Evolutionary conservation across 2,888 invertebrate genomes (phyloP).

Genomic region (Lasius platythorax): DNA sequence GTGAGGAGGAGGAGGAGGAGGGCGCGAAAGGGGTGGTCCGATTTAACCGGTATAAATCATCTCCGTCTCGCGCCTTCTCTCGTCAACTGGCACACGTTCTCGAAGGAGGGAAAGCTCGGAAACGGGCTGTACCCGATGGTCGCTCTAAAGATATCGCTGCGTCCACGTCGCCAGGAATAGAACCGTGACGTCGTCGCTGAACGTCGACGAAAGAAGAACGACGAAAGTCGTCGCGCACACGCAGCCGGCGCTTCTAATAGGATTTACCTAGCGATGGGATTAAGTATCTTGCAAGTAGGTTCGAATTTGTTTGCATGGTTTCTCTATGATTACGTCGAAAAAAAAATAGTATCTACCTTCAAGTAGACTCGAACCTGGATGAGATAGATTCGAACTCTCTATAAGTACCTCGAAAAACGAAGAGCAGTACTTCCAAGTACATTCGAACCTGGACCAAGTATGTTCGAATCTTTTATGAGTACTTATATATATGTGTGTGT

Average conservation of each 20-base stretch:
- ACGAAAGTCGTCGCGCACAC: constrained; percentile 54
- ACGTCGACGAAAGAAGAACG: constrained; percentile 69
- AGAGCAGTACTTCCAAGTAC: too few relatives aligned
- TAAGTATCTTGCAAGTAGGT: too few relatives aligned
- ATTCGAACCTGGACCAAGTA: too few relatives aligned
- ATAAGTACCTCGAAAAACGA: too few relatives aligned
- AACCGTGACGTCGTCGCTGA: constrained; percentile 80
- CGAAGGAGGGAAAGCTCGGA: constrained; percentile 72
- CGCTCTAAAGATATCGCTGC: constrained; percentile 84
- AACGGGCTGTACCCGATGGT: constrained; percentile 78
- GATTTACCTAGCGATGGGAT: constrained; percentile 15
- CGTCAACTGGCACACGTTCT: constrained; percentile 58
- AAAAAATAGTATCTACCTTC: too few relatives aligned
- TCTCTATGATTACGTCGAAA: too few relatives aligned
- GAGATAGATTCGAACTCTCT: too few relatives aligned
- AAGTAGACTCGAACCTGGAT: too few relatives aligned
- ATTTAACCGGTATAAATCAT: constrained; percentile 55
- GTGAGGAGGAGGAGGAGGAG: not conserved
- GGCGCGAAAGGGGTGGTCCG: not conserved
- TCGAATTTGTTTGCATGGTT: too few relatives aligned
- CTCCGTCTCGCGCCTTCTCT: constrained; percentile 48
- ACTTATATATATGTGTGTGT: too few relatives aligned
- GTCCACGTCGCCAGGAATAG: constrained; percentile 82
- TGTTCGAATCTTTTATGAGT: too few relatives aligned
- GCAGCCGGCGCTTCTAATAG: constrained; percentile 41